Percentiles rank a stretch among this genome's conserved stretches.
Conservation (phyloP, 2,888 invertebrate species). For the Sarcophaga variegata region DNA sequence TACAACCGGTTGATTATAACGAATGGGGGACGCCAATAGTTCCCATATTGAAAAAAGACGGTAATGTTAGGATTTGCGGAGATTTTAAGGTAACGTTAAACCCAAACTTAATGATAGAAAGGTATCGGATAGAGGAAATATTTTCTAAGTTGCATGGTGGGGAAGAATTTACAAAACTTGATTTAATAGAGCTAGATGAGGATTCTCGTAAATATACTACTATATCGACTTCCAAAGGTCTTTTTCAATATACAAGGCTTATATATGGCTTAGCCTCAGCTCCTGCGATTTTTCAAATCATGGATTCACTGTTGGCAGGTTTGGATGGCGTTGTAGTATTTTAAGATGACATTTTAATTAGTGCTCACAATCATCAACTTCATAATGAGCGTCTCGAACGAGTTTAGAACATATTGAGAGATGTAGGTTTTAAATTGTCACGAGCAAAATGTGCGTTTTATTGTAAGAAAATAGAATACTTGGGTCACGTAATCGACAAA, state of each 20-base stretch:
- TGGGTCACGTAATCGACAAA: conserved; percentile 74
- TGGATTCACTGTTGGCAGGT: conserved; percentile 72
- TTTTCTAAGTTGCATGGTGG: conserved; percentile 71
- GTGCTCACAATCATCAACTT: conserved; percentile 27
- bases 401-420: not conserved
- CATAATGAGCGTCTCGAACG: conserved; percentile 4
- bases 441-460: conserved; percentile 53
- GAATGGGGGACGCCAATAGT: too few relatives aligned
- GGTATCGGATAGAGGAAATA: conserved; percentile 73
- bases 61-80: conserved; percentile 47
- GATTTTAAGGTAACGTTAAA: conserved; percentile 72
- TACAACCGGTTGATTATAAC: too few relatives aligned
- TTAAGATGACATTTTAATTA: conserved; percentile 73
- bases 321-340: conserved; percentile 64
- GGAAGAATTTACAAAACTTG: conserved; percentile 59
- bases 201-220: conserved; percentile 72
- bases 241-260: too few relatives aligned
- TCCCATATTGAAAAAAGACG: too few relatives aligned
- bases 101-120: conserved; percentile 71
- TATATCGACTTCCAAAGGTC: conserved; percentile 71
- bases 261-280: conserved; percentile 73
- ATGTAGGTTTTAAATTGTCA: conserved; percentile 72
- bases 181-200: conserved; percentile 73
- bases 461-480: conserved; percentile 69
- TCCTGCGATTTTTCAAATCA: conserved; percentile 68